Conservation (phyloP, 2,113 vertebrate genomes). For the Enhydra lutris region DNA sequence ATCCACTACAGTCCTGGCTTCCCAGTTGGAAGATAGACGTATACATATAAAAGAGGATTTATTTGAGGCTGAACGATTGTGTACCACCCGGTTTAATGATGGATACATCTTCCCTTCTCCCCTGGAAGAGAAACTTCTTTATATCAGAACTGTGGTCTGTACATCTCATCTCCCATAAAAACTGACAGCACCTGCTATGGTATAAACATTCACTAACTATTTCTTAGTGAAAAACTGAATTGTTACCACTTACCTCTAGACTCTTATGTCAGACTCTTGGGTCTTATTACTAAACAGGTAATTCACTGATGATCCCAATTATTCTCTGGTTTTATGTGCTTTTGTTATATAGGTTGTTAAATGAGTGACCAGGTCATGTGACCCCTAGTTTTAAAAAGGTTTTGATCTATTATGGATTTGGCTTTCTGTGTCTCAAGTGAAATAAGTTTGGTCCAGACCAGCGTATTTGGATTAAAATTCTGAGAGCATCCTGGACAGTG, state of each 20-base stretch:
- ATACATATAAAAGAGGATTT: neutral
- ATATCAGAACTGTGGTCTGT: neutral
- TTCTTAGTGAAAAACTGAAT: neutral
- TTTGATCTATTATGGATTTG: neutral
- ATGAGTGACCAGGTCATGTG: neutral
- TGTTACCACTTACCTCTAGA: neutral
- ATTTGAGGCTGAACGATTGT: neutral
- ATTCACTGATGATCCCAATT: neutral
- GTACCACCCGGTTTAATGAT: neutral
- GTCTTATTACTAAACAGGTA: neutral
- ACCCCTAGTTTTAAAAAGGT: slow-evolving; percentile 24
- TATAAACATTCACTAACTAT: neutral
- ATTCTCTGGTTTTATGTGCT: neutral
- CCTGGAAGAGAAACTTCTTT: neutral
- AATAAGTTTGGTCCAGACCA: neutral
- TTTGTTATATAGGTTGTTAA: neutral
- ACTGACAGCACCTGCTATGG: neutral
- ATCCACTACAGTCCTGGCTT: neutral
- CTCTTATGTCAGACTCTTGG: neutral
- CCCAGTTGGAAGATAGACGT: neutral
- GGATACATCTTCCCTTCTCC: too few species aligned
- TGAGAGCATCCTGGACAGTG: neutral
- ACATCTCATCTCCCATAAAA: neutral
- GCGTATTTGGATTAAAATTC: neutral
- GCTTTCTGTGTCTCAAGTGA: neutral